Percentiles rank a stretch among this genome's conserved stretches.
Evolutionary conservation across 2,888 invertebrate genomes (phyloP).

Genomic region (Pherbina coryleti): DNA sequence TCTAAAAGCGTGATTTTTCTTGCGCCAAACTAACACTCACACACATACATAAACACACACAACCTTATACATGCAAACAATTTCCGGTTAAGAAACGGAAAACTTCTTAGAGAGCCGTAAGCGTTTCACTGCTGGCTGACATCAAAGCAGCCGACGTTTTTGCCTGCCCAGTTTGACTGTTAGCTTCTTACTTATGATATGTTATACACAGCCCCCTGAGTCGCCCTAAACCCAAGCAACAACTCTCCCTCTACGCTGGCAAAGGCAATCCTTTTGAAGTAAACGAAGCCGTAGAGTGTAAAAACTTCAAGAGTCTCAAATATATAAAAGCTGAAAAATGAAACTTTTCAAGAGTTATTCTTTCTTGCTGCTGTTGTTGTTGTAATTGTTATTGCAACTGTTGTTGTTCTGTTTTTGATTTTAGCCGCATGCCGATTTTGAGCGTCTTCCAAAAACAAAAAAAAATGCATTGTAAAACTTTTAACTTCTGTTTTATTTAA

Average conservation of each 20-base stretch:
- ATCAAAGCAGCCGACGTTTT: not conserved
- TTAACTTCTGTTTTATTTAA: too few relatives aligned
- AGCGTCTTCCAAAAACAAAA: too few relatives aligned
- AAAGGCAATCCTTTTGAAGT: conserved; percentile 29
- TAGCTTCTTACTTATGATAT: too few relatives aligned
- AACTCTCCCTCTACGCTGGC: not conserved
- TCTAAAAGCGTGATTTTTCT: not conserved
- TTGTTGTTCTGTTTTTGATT: too few relatives aligned
- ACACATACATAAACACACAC: too few relatives aligned
- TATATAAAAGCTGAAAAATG: conserved; percentile 17
- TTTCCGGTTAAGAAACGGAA: conserved; percentile 15
- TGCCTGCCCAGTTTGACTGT: not conserved
- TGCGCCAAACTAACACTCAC: not conserved
- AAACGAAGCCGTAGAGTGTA: conserved; percentile 33
- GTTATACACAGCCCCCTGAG: not conserved
- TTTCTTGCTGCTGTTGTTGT: too few relatives aligned
- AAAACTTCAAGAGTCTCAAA: conserved; percentile 34
- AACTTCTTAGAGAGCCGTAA: not conserved
- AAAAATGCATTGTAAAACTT: too few relatives aligned
- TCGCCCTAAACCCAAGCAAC: not conserved
- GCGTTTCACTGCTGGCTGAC: not conserved
- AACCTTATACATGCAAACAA: not conserved
- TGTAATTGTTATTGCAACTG: too few relatives aligned
- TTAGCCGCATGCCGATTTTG: too few relatives aligned
- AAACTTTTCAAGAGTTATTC: too few relatives aligned